Percentiles rank a stretch among this genome's conserved stretches.
Conservation (phyloP, 1,140 invertebrate genomes). For the Metopolophium dirhodum region DNA sequence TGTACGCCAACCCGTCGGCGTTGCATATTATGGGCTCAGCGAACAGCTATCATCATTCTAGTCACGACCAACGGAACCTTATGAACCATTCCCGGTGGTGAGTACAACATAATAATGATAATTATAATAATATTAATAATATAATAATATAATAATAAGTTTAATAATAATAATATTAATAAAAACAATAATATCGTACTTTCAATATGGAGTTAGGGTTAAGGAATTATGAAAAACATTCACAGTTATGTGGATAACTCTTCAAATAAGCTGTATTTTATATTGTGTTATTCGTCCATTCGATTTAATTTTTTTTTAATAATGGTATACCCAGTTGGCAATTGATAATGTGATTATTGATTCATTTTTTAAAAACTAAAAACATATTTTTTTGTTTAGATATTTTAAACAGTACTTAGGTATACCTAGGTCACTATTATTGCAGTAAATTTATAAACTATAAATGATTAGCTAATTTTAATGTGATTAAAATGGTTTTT, state of each 20-base stretch:
- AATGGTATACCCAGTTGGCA: neutral
- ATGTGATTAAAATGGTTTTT: neutral
- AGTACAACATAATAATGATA: neutral
- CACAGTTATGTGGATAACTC: neutral
- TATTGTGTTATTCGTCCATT: neutral
- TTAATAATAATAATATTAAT: neutral
- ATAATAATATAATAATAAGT: neutral
- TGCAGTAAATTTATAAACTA: neutral
- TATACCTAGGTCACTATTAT: neutral
- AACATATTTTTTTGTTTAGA: too few relatives aligned
- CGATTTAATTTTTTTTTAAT: neutral
- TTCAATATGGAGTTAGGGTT: accelerated
- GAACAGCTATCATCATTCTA: conserved; percentile 26
- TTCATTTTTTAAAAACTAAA: neutral
- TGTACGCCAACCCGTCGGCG: conserved; percentile 58
- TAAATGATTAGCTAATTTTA: neutral
- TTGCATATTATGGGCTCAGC: conserved; percentile 55
- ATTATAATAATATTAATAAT: neutral
- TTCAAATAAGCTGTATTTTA: neutral
- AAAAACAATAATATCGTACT: neutral
- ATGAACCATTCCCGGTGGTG: conserved; percentile 58
- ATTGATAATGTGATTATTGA: neutral
- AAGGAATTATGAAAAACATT: neutral
- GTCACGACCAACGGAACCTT: conserved; percentile 55
- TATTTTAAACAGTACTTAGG: too few relatives aligned